Evolutionary conservation across 2,113 vertebrate genomes (phyloP).

Genomic region (Eurypyga helias): DNA sequence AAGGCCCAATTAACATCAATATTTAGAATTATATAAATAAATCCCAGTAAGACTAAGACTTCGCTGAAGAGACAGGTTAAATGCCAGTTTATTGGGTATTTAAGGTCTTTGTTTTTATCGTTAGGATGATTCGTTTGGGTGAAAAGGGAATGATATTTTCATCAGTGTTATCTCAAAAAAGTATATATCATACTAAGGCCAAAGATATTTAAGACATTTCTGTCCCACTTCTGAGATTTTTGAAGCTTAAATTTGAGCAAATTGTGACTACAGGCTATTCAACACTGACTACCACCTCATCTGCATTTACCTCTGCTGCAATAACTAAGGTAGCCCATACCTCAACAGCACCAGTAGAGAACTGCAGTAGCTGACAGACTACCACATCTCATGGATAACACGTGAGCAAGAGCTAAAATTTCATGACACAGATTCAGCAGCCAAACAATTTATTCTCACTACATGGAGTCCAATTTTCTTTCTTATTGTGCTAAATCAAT

Average conservation of each 20-base stretch:
- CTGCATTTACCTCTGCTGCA: background rate
- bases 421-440: background rate
- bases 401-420: background rate
- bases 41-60: background rate
- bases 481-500: background rate
- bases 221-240: background rate
- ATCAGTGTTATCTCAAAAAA: fast-evolving
- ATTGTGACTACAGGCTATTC: background rate
- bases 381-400: background rate
- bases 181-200: fast-evolving
- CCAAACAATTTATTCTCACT: background rate
- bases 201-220: background rate
- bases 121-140: background rate
- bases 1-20: background rate
- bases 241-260: background rate
- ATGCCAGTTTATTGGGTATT: background rate
- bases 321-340: background rate
- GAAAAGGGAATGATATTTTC: fast-evolving
- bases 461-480: background rate
- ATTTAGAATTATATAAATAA: background rate
- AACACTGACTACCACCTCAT: fast-evolving
- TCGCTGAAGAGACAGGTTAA: background rate
- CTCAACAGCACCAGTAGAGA: background rate
- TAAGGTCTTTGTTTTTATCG: background rate
- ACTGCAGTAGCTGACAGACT: fast-evolving